A percentile compares a stretch with the other conserved stretches of the same genome.
Conservation (phyloP, 2,113 vertebrate species). For the Rhea americana region DNA sequence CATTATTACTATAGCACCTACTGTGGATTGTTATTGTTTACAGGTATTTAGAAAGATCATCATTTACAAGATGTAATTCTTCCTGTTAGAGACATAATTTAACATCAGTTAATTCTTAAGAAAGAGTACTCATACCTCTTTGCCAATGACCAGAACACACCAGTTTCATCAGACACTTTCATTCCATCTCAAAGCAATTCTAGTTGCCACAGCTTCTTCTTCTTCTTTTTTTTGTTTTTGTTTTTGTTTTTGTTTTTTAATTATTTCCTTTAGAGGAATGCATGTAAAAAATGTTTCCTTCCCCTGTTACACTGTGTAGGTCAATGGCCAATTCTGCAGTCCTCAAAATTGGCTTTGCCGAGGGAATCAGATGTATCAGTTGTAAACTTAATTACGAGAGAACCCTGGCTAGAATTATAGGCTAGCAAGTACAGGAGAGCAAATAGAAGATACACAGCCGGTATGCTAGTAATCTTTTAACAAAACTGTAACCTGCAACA, state of each 20-base stretch:
- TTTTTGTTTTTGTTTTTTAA: not conserved
- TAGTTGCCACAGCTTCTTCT: not conserved
- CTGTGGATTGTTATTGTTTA: not conserved
- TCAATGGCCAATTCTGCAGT: not conserved
- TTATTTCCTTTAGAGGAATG: not conserved
- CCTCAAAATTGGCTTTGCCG: not conserved
- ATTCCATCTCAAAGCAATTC: not conserved
- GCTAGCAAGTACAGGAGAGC: not conserved
- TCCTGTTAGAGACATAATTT: not conserved
- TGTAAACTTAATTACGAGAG: not conserved
- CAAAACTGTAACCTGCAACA: slow-evolving; percentile 11
- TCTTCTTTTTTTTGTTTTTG: not conserved
- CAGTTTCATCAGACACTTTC: not conserved
- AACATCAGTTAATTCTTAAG: not conserved
- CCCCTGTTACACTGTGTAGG: not conserved
- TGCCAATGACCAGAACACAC: not conserved
- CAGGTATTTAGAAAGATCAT: not conserved
- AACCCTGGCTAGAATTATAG: not conserved
- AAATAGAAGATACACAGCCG: not conserved
- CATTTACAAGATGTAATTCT: slow-evolving; percentile 11
- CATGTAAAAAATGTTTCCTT: not conserved
- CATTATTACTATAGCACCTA: not conserved
- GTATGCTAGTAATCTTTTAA: not conserved
- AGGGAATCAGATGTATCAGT: not conserved
- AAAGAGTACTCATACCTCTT: not conserved